Conservation (phyloP, 2,797 vertebrate genomes). For the Balearica regulorum region DNA sequence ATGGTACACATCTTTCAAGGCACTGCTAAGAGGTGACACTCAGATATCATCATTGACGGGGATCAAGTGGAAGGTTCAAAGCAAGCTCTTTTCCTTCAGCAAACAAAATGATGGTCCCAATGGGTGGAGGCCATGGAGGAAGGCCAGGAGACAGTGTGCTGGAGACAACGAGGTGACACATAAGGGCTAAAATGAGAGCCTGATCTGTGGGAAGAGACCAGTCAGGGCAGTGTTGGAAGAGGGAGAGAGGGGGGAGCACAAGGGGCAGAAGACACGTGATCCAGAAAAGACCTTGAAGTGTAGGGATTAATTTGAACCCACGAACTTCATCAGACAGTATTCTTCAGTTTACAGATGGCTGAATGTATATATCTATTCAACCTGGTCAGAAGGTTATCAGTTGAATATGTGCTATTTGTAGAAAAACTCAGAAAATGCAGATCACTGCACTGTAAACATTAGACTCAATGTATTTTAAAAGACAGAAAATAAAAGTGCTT, state of each 20-base stretch:
- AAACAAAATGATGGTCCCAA: neutral
- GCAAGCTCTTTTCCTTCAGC: neutral
- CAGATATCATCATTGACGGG: neutral
- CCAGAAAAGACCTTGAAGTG: neutral
- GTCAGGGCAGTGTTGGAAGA: neutral
- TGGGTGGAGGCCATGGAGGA: neutral
- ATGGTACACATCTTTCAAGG: neutral
- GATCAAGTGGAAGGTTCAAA: conserved; percentile 14
- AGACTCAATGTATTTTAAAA: neutral
- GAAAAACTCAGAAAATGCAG: neutral
- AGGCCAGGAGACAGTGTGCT: neutral
- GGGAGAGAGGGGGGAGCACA: neutral
- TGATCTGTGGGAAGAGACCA: neutral
- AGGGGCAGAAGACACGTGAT: neutral
- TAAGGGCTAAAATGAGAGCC: neutral
- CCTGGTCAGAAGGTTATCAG: neutral
- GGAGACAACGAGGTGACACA: neutral
- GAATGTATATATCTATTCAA: neutral
- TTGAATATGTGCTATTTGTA: neutral
- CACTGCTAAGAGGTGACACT: neutral
- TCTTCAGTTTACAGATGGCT: neutral
- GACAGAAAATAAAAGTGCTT: neutral
- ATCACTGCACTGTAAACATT: neutral
- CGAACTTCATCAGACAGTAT: neutral
- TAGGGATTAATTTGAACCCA: neutral